Percentiles rank a stretch among this genome's conserved stretches.
These are phyloP conservation scores for Rallus limicola DNA, from an alignment of 2,113 vertebrate species.

Conservation along the genomic window DNA sequence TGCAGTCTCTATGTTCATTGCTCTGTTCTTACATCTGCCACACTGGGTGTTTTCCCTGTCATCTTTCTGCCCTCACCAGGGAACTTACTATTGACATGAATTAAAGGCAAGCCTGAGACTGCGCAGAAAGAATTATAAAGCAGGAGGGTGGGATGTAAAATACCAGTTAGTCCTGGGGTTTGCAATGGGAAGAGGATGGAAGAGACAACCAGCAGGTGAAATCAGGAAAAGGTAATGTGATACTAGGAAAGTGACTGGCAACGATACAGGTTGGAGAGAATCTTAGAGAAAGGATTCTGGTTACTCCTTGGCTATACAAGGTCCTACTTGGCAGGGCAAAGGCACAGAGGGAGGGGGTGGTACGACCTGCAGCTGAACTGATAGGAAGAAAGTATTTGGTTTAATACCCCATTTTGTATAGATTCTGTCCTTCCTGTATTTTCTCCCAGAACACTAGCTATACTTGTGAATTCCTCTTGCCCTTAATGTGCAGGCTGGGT, in stretches of 20 bases:
- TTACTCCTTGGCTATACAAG: neutral
- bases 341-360: neutral
- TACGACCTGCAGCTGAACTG: neutral
- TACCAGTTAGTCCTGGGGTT: neutral
- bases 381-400: neutral
- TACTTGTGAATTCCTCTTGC: neutral
- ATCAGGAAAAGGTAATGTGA: neutral
- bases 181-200: neutral
- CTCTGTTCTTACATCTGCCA: neutral
- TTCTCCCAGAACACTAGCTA: neutral
- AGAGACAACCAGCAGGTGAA: neutral
- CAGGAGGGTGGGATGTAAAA: neutral
- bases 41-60: neutral
- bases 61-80: neutral
- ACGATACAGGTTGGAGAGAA: neutral
- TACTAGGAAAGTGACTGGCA: neutral
- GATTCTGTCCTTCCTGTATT: neutral
- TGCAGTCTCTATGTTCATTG: neutral
- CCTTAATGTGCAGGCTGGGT: accelerated
- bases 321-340: neutral
- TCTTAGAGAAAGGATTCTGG: neutral
- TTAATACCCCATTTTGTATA: neutral
- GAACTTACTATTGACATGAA: neutral
- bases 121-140: neutral
- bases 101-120: neutral